Evolutionary conservation across 2,888 invertebrate genomes (phyloP).

Genomic region (Chaetogeoica ovagalla): DNA sequence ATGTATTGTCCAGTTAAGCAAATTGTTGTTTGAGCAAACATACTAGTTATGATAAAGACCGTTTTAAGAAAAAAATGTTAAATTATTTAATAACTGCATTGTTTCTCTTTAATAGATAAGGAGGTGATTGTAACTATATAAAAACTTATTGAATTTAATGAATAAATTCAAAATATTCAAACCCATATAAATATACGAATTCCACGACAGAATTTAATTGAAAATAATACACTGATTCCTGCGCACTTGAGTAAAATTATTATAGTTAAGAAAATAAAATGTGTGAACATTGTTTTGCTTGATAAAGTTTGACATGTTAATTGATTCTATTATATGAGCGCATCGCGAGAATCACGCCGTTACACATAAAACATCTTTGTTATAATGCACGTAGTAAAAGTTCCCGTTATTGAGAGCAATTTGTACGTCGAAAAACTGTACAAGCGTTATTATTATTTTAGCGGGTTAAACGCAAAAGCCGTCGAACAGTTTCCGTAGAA

Average conservation of each 20-base stretch:
- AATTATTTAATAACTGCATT: no score
- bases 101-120: no score
- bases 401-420: conserved; percentile 28
- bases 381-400: conserved; percentile 11
- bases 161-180: no score
- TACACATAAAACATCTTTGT: conserved; percentile 10
- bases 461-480: neutral
- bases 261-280: conserved; percentile 2
- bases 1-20: no score
- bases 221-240: no score
- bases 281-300: neutral
- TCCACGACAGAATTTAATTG: no score
- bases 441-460: conserved; percentile 34
- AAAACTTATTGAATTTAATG: no score
- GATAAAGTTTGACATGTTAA: conserved; percentile 18
- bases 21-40: no score
- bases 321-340: conserved; percentile 9
- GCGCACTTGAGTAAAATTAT: neutral
- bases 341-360: neutral
- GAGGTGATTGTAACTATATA: no score
- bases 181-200: no score
- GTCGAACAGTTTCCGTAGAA: conserved; percentile 11
- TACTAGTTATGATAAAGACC: no score
- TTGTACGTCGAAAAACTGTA: conserved; percentile 28
- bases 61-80: no score